Evolutionary conservation across 1,140 invertebrate species (phyloP).

Genomic region (Elymnias hypermnestra): DNA sequence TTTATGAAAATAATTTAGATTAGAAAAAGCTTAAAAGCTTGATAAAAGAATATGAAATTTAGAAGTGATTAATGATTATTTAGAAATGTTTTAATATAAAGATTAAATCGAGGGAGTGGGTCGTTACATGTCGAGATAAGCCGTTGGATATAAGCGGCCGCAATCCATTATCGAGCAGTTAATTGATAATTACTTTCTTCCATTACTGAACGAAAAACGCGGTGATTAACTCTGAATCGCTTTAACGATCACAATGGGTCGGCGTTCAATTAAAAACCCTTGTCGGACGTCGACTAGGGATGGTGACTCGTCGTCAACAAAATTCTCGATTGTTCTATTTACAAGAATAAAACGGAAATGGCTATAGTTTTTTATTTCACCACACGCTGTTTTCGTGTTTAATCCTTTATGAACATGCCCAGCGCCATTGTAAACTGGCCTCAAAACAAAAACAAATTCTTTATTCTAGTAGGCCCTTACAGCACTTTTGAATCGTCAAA

Average conservation of each 20-base stretch:
- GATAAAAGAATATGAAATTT: too few species aligned
- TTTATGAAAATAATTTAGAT: too few species aligned
- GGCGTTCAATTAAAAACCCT: conserved; percentile 72
- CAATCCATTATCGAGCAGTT: conserved; percentile 71
- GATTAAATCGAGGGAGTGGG: conserved; percentile 41
- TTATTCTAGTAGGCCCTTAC: too few species aligned
- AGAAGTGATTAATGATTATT: neutral
- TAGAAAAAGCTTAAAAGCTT: too few species aligned
- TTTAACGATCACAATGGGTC: conserved; percentile 71
- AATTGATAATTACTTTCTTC: conserved; percentile 75
- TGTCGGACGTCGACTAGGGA: conserved; percentile 47
- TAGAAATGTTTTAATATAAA: conserved; percentile 16
- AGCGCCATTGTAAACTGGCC: too few species aligned
- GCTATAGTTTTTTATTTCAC: too few species aligned
- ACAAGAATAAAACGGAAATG: too few species aligned
- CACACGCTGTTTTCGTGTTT: too few species aligned
- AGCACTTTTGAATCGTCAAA: too few species aligned
- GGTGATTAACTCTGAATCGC: conserved; percentile 70
- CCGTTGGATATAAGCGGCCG: conserved; percentile 57
- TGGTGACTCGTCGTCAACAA: neutral
- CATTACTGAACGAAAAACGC: conserved; percentile 70
- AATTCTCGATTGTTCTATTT: neutral
- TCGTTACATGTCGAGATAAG: conserved; percentile 58
- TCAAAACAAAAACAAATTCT: too few species aligned
- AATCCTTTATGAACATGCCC: too few species aligned